These are phyloP conservation scores for Anableps anableps DNA, from an alignment of 2,797 vertebrate genomes.

Conservation along the genomic window DNA sequence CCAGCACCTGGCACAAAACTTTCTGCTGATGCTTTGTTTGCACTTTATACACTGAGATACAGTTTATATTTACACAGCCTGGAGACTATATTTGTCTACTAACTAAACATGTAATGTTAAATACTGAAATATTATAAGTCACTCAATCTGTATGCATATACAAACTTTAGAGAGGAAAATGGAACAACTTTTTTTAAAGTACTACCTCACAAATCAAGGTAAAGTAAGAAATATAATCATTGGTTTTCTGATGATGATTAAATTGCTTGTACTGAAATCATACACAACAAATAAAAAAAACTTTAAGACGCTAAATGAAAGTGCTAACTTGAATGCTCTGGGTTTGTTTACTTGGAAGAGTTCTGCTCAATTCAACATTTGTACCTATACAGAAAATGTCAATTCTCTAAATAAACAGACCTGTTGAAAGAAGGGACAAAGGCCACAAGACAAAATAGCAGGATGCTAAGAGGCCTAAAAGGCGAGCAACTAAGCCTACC, in stretches of 20 bases:
- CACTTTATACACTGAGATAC: conserved; percentile 4
- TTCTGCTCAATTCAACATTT: conserved; percentile 19
- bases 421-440: conserved; percentile 55
- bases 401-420: conserved; percentile 75
- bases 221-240: background rate
- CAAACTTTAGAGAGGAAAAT: too few species aligned
- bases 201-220: background rate
- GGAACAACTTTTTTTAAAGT: background rate
- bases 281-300: background rate
- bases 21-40: conserved; percentile 10
- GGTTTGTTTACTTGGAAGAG: conserved; percentile 70
- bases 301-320: background rate
- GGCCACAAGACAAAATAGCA: conserved; percentile 62
- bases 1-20: background rate
- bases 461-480: conserved; percentile 49
- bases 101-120: background rate
- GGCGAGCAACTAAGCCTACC: conserved; percentile 68
- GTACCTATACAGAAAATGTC: conserved; percentile 21
- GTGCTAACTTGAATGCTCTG: background rate
- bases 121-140: background rate
- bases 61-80: background rate
- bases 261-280: background rate
- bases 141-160: too few species aligned
- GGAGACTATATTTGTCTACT: background rate
- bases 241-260: background rate